Conservation (phyloP, 37 sponge, comb jelly and placozoan genomes). For the Cliona cf. orientalis region DNA sequence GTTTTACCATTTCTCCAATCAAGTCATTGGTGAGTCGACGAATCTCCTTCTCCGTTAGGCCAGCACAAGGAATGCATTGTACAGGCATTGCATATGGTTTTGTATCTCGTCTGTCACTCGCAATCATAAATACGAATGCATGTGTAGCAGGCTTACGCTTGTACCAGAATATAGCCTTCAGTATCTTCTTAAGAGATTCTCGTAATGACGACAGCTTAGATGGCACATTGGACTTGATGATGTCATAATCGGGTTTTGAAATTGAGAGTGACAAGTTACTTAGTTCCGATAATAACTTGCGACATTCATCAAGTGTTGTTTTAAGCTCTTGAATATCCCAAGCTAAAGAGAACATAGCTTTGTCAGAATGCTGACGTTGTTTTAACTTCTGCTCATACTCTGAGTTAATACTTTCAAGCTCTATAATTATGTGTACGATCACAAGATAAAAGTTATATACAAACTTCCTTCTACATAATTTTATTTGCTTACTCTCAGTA, state of each 20-base stretch:
- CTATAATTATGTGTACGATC: slow-evolving; percentile 15
- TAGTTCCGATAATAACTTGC: neutral
- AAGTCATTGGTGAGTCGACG: neutral
- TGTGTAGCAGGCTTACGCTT: slow-evolving; percentile 45
- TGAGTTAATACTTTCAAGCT: neutral
- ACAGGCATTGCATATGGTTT: slow-evolving; percentile 65
- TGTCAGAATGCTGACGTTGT: neutral
- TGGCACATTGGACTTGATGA: slow-evolving; percentile 3
- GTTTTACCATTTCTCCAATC: slow-evolving; percentile 8
- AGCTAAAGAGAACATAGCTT: slow-evolving; percentile 28
- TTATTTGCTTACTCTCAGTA: neutral
- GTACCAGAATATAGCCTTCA: slow-evolving; percentile 1
- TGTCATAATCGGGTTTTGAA: neutral
- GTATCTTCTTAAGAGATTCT: neutral
- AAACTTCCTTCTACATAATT: neutral
- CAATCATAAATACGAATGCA: slow-evolving; percentile 55
- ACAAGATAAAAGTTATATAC: neutral
- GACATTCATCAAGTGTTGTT: neutral
- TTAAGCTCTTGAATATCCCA: slow-evolving; percentile 41
- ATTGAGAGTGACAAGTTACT: neutral
- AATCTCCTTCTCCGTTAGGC: slow-evolving; percentile 26
- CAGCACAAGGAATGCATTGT: slow-evolving; percentile 44
- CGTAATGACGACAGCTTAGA: slow-evolving; percentile 14
- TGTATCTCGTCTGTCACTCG: slow-evolving; percentile 5
- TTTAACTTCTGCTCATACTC: slow-evolving; percentile 31